A percentile compares a stretch with the other conserved stretches of the same genome.
Conservation (phyloP, 30 jellyfish, hydroid and myxozoan species). For the Hydractinia echinata region DNA sequence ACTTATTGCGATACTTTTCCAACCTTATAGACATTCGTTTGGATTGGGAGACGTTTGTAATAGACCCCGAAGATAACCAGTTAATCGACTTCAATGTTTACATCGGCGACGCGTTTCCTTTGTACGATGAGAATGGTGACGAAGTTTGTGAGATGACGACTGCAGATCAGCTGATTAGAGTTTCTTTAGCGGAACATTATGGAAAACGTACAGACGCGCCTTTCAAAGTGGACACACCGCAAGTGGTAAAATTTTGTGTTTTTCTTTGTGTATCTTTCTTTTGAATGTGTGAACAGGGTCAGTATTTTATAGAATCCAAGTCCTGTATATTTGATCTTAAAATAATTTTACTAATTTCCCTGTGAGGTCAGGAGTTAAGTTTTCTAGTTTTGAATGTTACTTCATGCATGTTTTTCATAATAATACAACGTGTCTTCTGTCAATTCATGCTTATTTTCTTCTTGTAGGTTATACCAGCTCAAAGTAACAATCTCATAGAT, state of each 20-base stretch:
- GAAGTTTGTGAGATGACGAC: slow-evolving; percentile 34
- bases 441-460: neutral
- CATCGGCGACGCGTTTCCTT: slow-evolving; percentile 86
- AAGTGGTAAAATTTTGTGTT: slow-evolving; percentile 22
- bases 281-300: too few relatives aligned
- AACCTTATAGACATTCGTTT: slow-evolving; percentile 60
- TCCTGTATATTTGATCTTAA: too few relatives aligned
- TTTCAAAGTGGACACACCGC: slow-evolving; percentile 58
- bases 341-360: too few relatives aligned
- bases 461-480: slow-evolving; percentile 71
- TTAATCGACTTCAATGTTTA: slow-evolving; percentile 58
- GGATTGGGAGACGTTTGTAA: slow-evolving; percentile 74
- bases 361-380: too few relatives aligned
- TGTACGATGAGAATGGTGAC: slow-evolving; percentile 43
- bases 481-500: slow-evolving; percentile 12
- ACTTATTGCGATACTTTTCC: neutral
- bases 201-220: slow-evolving; percentile 52
- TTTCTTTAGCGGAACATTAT: slow-evolving; percentile 56
- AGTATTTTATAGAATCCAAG: too few relatives aligned
- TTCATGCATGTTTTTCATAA: too few relatives aligned
- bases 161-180: slow-evolving; percentile 44
- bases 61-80: slow-evolving; percentile 56
- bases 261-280: neutral
- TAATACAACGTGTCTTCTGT: neutral
- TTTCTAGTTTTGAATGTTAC: too few relatives aligned